A percentile compares a stretch with the other conserved stretches of the same genome.
These are phyloP conservation scores for Cepphus grylle DNA, from an alignment of 2,113 vertebrate species.

Conservation along the genomic window DNA sequence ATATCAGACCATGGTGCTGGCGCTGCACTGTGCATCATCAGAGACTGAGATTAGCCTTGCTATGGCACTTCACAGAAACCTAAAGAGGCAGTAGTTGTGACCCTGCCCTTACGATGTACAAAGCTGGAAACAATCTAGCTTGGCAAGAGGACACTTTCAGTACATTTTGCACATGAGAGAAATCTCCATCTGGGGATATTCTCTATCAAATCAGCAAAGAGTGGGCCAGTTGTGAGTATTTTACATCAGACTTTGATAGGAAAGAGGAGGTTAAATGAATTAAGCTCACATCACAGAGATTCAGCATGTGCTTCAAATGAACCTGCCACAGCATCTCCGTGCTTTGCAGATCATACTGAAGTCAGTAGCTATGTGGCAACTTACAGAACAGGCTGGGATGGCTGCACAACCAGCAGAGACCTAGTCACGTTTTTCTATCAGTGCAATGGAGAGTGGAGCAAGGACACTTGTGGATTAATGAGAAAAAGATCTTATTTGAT, in stretches of 20 bases:
- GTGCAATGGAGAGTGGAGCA: neutral
- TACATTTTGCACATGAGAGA: neutral
- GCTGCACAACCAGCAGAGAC: neutral
- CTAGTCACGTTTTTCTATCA: neutral
- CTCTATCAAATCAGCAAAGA: neutral
- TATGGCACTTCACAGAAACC: neutral
- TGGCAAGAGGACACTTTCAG: neutral
- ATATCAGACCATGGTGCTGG: neutral
- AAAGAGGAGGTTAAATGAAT: slow-evolving; percentile 32
- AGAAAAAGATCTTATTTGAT: neutral
- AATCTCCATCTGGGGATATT: neutral
- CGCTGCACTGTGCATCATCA: neutral
- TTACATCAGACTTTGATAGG: neutral
- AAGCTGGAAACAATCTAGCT: neutral
- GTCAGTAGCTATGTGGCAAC: neutral
- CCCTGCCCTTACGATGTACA: neutral
- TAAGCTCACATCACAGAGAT: neutral
- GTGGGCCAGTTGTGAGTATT: neutral
- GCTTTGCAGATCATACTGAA: neutral
- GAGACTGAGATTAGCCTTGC: neutral
- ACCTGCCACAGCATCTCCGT: neutral
- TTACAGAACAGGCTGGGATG: neutral
- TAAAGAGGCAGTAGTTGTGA: neutral
- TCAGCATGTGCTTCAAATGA: slow-evolving; percentile 23
- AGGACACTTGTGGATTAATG: neutral